Evolutionary conservation across 2,888 invertebrate genomes (phyloP).

Genomic region (Furcula furcula): DNA sequence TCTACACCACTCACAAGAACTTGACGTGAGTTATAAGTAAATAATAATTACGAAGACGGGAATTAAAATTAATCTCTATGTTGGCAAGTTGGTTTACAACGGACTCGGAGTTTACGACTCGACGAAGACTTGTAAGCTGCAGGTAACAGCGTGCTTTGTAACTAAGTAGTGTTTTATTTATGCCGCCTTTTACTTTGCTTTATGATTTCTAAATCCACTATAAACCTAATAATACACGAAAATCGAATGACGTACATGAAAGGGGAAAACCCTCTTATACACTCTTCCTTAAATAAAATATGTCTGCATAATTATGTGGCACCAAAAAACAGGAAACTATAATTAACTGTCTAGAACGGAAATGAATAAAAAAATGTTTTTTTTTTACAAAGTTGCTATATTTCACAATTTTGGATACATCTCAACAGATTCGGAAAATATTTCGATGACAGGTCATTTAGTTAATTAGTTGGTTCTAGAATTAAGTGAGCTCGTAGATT

Average conservation of each 20-base stretch:
- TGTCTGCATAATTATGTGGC: constrained; percentile 8
- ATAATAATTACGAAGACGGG: constrained; percentile 18
- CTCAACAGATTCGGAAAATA: constrained; percentile 68
- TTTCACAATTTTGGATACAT: constrained; percentile 53
- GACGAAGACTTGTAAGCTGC: constrained; percentile 50
- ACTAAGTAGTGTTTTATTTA: constrained; percentile 63
- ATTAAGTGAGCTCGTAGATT: constrained; percentile 34
- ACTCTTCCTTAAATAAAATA: constrained; percentile 15
- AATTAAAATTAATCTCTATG: constrained; percentile 23
- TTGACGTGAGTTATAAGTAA: not conserved
- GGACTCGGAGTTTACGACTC: constrained; percentile 46
- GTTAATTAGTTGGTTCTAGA: constrained; percentile 28
- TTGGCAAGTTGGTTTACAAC: constrained; percentile 37
- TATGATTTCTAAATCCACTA: constrained; percentile 38
- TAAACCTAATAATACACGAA: constrained; percentile 38
- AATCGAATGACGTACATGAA: constrained; percentile 23
- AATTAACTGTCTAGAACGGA: constrained; percentile 10
- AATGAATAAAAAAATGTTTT: constrained; percentile 45
- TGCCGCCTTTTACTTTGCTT: constrained; percentile 41
- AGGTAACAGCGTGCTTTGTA: constrained; percentile 62
- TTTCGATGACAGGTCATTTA: constrained; percentile 47
- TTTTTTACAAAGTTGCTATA: constrained; percentile 62
- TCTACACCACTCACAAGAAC: too few relatives aligned
- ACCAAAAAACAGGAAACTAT: constrained; percentile 14
- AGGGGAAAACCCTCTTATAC: constrained; percentile 17